phyloP scores from a whole-genome alignment of 2,113 vertebrate genomes.

The Solea senegalensis region DNA sequence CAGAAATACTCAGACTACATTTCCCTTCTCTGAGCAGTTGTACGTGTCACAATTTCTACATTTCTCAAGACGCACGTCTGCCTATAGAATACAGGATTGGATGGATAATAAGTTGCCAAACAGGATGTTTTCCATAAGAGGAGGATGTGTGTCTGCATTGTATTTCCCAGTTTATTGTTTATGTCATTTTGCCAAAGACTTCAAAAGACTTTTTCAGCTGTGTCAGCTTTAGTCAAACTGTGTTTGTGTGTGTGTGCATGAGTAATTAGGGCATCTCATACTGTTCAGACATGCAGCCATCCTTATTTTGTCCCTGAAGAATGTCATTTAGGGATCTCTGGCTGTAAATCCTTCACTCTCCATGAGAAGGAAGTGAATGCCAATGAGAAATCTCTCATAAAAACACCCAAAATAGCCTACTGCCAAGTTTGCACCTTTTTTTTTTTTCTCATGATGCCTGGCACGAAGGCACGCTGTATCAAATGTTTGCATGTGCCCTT shows the following conservation, averaged over 20 bases:
- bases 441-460: slow-evolving; percentile 54
- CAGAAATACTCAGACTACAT: too few species aligned
- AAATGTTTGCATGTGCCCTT: slow-evolving; percentile 72
- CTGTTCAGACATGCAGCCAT: slow-evolving; percentile 46
- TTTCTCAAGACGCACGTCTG: too few species aligned
- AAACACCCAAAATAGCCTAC: slow-evolving; percentile 36
- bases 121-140: slow-evolving; percentile 21
- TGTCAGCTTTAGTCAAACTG: slow-evolving; percentile 31
- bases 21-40: too few species aligned
- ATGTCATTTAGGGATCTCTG: not conserved
- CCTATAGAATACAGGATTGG: too few species aligned
- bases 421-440: slow-evolving; percentile 39
- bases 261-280: slow-evolving; percentile 26
- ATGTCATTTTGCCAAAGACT: slow-evolving; percentile 13
- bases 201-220: slow-evolving; percentile 30
- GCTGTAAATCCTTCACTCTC: slow-evolving; percentile 29
- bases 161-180: slow-evolving; percentile 28
- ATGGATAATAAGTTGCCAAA: slow-evolving; percentile 10
- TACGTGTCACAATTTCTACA: too few species aligned
- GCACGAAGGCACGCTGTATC: slow-evolving; percentile 64
- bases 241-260: not conserved
- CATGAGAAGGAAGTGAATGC: slow-evolving; percentile 26
- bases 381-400: slow-evolving; percentile 46
- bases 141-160: not conserved
- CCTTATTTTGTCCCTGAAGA: slow-evolving; percentile 22